These are phyloP conservation scores for Bombus sylvicola DNA, from an alignment of 1,140 invertebrate species.

Conservation along the genomic window DNA sequence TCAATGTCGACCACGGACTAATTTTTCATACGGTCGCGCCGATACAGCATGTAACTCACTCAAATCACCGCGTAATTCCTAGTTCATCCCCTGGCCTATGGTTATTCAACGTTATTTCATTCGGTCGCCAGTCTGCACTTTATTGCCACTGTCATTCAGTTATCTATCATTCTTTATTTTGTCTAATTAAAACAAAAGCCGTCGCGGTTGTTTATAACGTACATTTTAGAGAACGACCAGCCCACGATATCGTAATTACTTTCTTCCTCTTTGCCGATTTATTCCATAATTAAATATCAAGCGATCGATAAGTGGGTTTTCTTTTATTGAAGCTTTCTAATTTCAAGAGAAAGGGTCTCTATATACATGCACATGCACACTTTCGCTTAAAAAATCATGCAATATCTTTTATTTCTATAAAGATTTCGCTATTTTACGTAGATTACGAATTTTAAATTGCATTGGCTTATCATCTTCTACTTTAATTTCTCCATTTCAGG, in stretches of 20 bases:
- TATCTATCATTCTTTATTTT: not conserved
- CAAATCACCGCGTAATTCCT: conserved; percentile 32
- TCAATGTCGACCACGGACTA: conserved; percentile 35
- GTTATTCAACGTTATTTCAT: conserved; percentile 21
- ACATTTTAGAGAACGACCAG: not conserved
- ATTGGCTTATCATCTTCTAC: no score
- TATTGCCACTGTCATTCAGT: not conserved
- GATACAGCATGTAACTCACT: conserved; percentile 10
- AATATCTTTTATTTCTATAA: not conserved
- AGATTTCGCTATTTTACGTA: no score
- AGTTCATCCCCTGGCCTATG: conserved; percentile 23
- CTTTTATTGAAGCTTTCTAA: not conserved
- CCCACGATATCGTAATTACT: not conserved
- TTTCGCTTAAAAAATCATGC: not conserved
- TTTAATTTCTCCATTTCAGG: no score
- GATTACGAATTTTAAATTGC: no score
- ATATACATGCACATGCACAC: not conserved
- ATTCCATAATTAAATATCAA: not conserved
- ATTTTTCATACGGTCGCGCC: conserved; percentile 20
- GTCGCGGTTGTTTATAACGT: not conserved
- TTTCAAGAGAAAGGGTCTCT: not conserved
- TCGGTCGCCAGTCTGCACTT: not conserved
- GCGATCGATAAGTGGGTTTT: not conserved
- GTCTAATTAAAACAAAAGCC: not conserved
- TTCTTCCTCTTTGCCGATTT: not conserved